Conservation (phyloP, 53 echinoderm and acorn worm species). For the Apostichopus leukothele region DNA sequence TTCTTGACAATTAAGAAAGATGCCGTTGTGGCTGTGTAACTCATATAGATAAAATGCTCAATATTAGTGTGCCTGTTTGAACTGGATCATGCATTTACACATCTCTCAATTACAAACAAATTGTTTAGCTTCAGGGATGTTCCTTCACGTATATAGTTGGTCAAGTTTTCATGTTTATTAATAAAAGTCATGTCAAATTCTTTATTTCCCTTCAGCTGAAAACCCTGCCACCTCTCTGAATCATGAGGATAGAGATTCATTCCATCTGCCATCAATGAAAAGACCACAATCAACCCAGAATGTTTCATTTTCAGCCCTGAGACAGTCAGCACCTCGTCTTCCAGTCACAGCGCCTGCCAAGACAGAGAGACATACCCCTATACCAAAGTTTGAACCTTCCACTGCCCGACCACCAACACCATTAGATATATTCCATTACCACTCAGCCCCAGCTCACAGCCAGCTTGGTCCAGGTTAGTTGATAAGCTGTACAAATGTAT, state of each 20-base stretch:
- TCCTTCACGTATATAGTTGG: too few relatives aligned
- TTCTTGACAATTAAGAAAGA: too few relatives aligned
- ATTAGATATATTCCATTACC: conserved; percentile 94
- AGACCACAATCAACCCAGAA: conserved; percentile 30
- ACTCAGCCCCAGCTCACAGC: conserved; percentile 88
- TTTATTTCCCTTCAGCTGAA: conserved; percentile 60
- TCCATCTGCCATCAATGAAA: conserved; percentile 57
- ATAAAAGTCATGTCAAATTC: too few relatives aligned
- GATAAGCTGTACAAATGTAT: too few relatives aligned
- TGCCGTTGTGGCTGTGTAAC: too few relatives aligned
- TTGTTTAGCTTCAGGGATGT: too few relatives aligned
- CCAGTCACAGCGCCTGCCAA: conserved; percentile 70
- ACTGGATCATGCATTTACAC: too few relatives aligned
- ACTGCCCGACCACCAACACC: conserved; percentile 84
- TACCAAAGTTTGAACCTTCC: conserved; percentile 74
- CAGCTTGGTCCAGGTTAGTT: conserved; percentile 85
- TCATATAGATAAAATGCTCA: too few relatives aligned
- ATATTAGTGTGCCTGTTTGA: too few relatives aligned
- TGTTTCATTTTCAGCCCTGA: conserved; percentile 10
- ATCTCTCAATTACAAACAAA: too few relatives aligned
- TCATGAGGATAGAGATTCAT: conserved; percentile 64
- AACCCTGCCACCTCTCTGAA: conserved; percentile 90
- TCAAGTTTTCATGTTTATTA: too few relatives aligned
- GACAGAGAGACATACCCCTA: conserved; percentile 60
- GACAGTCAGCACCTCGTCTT: conserved; percentile 22